phyloP scores from a whole-genome alignment of 53 echinoderm and acorn worm genomes.

The Echinometra lucunter region DNA sequence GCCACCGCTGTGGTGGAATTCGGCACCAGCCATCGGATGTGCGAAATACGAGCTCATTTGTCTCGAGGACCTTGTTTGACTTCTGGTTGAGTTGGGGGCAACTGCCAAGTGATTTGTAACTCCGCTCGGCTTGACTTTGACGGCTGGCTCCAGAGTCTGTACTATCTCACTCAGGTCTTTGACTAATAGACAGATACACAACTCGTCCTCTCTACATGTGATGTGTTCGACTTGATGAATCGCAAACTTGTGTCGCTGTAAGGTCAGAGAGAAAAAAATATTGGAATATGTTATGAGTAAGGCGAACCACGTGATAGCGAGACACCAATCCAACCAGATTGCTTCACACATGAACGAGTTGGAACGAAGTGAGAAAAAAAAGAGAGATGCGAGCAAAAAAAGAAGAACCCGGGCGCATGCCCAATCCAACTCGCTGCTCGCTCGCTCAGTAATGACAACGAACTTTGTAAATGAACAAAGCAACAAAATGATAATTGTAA shows the following conservation, averaged over 20 bases:
- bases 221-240: conserved; percentile 61
- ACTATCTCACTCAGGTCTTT: conserved; percentile 56
- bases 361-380: conserved; percentile 11
- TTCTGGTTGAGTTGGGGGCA: conserved; percentile 57
- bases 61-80: conserved; percentile 61
- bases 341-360: conserved; percentile 65
- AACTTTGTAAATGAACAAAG: conserved; percentile 62
- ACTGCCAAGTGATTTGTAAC: conserved; percentile 73
- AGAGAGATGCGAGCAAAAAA: conserved; percentile 50
- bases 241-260: conserved; percentile 70
- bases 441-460: conserved; percentile 49
- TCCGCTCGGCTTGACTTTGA: conserved; percentile 59
- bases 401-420: conserved; percentile 54
- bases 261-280: conserved; percentile 68
- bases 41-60: conserved; percentile 74
- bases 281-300: conserved; percentile 68
- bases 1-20: conserved; percentile 71
- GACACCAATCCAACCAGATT: conserved; percentile 67
- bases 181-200: conserved; percentile 73
- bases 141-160: conserved; percentile 61
- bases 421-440: conserved; percentile 39
- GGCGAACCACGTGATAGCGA: conserved; percentile 61
- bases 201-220: conserved; percentile 19
- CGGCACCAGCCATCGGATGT: conserved; percentile 74
- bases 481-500: conserved; percentile 67